Percentiles rank a stretch among this genome's conserved stretches.
Evolutionary conservation across 2,113 vertebrate species (phyloP).

Genomic region (Osmerus eperlanus): DNA sequence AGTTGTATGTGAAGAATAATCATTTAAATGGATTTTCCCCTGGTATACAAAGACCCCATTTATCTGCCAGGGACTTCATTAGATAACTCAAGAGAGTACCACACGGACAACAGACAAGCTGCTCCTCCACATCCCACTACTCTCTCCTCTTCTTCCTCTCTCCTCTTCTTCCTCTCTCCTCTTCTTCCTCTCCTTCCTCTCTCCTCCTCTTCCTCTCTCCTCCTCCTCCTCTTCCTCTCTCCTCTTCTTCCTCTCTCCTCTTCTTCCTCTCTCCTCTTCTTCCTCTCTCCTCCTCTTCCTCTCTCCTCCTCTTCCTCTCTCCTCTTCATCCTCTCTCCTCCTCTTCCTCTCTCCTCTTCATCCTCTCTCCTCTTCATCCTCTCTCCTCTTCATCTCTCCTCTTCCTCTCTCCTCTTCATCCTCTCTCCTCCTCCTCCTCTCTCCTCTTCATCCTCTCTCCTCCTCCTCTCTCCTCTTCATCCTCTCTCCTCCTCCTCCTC

Average conservation of each 20-base stretch:
- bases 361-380: background rate
- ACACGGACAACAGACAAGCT: too few species aligned
- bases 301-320: background rate
- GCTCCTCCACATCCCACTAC: too few species aligned
- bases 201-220: constrained; percentile 5
- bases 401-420: too few species aligned
- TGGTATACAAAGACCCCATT: constrained; percentile 54
- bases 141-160: too few species aligned
- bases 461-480: too few species aligned
- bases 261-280: background rate
- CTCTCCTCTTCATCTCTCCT: too few species aligned
- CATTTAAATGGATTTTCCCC: constrained; percentile 74
- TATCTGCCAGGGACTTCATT: constrained; percentile 35
- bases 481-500: background rate
- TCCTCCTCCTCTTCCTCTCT: background rate
- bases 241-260: background rate
- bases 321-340: background rate
- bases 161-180: background rate
- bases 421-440: too few species aligned
- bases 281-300: background rate
- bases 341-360: background rate
- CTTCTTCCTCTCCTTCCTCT: constrained; percentile 1
- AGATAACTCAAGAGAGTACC: too few species aligned
- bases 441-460: too few species aligned
- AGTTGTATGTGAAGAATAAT: constrained; percentile 75